Conservation (phyloP, 2,797 vertebrate species). For the Galagoides demidoff region DNA sequence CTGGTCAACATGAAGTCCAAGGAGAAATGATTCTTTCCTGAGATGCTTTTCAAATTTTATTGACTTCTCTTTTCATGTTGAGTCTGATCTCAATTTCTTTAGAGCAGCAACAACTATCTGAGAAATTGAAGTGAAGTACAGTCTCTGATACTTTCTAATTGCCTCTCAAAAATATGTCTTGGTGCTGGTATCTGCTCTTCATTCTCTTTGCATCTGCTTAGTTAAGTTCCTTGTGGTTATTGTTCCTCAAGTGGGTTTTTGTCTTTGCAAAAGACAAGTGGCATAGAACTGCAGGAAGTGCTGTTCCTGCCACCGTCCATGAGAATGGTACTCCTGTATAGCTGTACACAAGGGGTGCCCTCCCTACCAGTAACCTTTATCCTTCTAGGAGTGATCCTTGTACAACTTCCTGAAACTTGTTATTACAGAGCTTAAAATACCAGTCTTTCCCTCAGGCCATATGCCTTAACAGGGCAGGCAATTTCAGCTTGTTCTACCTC, state of each 20-base stretch:
- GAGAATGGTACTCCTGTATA: background rate
- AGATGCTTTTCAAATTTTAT: background rate
- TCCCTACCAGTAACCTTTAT: background rate
- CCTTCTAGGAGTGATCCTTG: background rate
- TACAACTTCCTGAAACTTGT: background rate
- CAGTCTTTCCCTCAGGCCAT: background rate
- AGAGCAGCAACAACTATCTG: background rate
- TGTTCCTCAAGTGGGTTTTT: background rate
- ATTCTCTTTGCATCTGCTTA: background rate
- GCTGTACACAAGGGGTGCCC: background rate
- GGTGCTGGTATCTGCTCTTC: background rate
- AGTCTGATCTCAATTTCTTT: background rate
- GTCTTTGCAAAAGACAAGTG: background rate
- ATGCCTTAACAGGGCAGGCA: background rate
- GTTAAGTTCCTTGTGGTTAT: background rate
- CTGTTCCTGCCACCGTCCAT: background rate
- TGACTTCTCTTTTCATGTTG: constrained; percentile 4
- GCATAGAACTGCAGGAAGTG: fast-evolving
- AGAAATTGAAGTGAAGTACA: background rate
- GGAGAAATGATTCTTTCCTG: background rate
- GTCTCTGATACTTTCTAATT: background rate
- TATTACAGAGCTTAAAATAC: background rate
- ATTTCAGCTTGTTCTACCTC: background rate
- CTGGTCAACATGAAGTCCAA: background rate
- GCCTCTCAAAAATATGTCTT: background rate